Percentiles rank a stretch among this genome's conserved stretches.
phyloP scores from a whole-genome alignment of 2,113 vertebrate species.

The Butastur rufipennis region DNA sequence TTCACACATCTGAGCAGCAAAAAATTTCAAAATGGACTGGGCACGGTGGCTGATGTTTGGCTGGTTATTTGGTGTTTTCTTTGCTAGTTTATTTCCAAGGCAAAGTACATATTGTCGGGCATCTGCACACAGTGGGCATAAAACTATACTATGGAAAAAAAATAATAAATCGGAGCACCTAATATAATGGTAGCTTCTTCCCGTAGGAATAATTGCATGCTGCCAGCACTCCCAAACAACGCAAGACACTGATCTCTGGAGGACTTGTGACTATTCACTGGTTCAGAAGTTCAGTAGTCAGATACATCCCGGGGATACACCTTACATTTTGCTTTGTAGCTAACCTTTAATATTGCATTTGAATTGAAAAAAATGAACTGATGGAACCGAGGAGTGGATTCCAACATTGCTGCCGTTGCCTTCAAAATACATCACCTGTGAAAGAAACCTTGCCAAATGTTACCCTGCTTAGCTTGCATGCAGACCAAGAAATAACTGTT shows the following conservation, averaged over 20 bases:
- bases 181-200: background rate
- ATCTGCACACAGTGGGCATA: constrained; percentile 3
- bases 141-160: background rate
- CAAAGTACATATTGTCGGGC: constrained; percentile 26
- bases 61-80: background rate
- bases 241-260: background rate
- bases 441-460: background rate
- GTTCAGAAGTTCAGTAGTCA: background rate
- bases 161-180: background rate
- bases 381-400: background rate
- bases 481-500: background rate
- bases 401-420: background rate
- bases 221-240: background rate
- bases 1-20: constrained; percentile 36
- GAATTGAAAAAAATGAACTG: background rate
- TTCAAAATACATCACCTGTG: background rate
- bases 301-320: background rate
- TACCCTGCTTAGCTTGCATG: background rate
- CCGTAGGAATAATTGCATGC: background rate
- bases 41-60: constrained; percentile 23
- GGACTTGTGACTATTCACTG: background rate
- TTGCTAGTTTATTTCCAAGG: constrained; percentile 23
- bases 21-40: constrained; percentile 11
- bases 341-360: background rate
- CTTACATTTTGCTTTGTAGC: background rate